These are phyloP conservation scores for Beris morrisii DNA, from an alignment of 2,888 invertebrate genomes.

Conservation along the genomic window DNA sequence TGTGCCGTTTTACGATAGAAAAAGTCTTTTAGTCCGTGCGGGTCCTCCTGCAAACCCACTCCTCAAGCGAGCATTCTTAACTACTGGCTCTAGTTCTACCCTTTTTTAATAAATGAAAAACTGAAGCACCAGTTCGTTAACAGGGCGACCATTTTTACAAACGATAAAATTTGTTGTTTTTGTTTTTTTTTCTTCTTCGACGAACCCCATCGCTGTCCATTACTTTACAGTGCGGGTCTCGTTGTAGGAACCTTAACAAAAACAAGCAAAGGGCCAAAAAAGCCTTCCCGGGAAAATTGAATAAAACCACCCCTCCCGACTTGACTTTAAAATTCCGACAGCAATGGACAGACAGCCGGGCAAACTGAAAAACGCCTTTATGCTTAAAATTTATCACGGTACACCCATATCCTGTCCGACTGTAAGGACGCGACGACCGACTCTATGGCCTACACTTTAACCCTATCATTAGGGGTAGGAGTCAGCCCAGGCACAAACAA, in stretches of 20 bases:
- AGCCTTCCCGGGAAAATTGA: background rate
- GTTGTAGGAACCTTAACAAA: background rate
- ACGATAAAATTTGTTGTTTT: constrained; percentile 2
- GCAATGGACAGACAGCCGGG: background rate
- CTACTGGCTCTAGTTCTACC: too few relatives aligned
- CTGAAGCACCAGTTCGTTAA: background rate
- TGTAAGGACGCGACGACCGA: background rate
- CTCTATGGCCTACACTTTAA: background rate
- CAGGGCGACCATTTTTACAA: background rate
- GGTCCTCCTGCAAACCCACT: too few relatives aligned
- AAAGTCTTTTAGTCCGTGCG: too few relatives aligned
- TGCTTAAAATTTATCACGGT: constrained; percentile 9
- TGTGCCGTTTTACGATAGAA: too few relatives aligned
- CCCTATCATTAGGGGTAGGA: constrained; percentile 4
- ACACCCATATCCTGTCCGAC: background rate
- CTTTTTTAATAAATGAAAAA: constrained; percentile 20
- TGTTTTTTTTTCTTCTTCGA: background rate
- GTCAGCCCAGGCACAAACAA: background rate
- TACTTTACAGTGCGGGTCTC: background rate
- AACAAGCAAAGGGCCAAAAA: background rate
- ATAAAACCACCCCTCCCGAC: background rate
- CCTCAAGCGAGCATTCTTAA: too few relatives aligned
- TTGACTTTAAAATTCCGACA: constrained; percentile 9
- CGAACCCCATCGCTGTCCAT: constrained; percentile 1
- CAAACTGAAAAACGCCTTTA: constrained; percentile 13